These are phyloP conservation scores for Kryptolebias marmoratus DNA, from an alignment of 2,113 vertebrate genomes.

Conservation along the genomic window DNA sequence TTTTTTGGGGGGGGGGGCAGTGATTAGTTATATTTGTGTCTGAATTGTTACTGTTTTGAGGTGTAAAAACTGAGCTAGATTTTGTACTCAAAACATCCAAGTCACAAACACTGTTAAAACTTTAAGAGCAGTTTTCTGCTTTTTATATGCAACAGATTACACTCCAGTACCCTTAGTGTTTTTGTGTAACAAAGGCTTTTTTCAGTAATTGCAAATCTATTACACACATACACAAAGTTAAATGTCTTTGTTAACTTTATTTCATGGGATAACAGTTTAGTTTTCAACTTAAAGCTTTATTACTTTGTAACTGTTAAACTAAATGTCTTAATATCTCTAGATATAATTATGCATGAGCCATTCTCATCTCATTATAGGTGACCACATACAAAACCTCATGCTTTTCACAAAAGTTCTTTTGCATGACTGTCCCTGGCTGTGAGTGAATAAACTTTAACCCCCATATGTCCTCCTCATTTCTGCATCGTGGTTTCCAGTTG, in stretches of 20 bases:
- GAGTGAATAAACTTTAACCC: constrained; percentile 51
- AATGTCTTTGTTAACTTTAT: background rate
- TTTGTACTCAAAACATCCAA: background rate
- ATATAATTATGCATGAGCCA: constrained; percentile 52
- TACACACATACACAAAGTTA: background rate
- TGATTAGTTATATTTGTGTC: no score
- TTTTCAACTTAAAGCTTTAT: background rate
- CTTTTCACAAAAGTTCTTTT: constrained; percentile 62
- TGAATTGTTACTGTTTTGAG: no score
- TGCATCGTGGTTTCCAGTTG: constrained; percentile 66
- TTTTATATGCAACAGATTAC: background rate
- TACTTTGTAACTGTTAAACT: background rate
- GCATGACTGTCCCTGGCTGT: constrained; percentile 75
- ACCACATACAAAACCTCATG: background rate
- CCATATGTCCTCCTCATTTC: constrained; percentile 26
- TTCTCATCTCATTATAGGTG: constrained; percentile 24
- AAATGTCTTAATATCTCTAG: background rate
- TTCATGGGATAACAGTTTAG: background rate
- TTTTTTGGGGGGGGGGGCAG: no score
- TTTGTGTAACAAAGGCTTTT: background rate
- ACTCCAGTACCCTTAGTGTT: background rate
- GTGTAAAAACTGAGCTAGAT: background rate
- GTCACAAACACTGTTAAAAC: background rate
- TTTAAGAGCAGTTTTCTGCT: background rate
- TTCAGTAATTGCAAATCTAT: background rate